A percentile compares a stretch with the other conserved stretches of the same genome.
Evolutionary conservation across 2,797 vertebrate species (phyloP).

Genomic region (Rhincodon typus): DNA sequence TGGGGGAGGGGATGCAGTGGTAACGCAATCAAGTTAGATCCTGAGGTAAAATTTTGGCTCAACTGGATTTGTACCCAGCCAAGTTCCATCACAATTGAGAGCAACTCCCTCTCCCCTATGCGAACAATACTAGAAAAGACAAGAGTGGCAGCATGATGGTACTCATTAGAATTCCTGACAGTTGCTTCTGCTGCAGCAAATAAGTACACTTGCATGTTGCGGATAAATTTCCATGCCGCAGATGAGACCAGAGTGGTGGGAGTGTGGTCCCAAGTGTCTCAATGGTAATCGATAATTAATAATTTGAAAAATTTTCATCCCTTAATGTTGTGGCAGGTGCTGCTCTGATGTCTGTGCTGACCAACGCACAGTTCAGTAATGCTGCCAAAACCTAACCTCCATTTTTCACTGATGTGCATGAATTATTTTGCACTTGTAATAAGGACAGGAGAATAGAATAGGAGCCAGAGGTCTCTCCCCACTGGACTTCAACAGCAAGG

Average conservation of each 20-base stretch:
- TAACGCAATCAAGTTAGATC: not conserved
- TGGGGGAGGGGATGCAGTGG: not conserved
- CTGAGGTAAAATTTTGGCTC: not conserved
- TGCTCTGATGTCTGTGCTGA: not conserved
- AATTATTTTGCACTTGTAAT: not conserved
- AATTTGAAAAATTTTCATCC: not conserved
- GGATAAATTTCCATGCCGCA: not conserved
- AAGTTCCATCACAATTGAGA: not conserved
- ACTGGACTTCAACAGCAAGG: not conserved
- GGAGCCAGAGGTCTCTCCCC: not conserved
- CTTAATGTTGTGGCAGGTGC: not conserved
- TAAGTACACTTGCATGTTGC: not conserved
- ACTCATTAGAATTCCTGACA: not conserved
- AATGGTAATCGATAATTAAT: not conserved
- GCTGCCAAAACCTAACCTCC: not conserved
- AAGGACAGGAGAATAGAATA: not conserved
- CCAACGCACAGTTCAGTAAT: not conserved
- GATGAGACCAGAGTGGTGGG: not conserved
- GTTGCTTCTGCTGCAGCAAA: not conserved
- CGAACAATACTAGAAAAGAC: not conserved
- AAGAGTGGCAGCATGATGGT: not conserved
- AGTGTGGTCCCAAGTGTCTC: too few relatives aligned
- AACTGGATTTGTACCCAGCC: too few relatives aligned
- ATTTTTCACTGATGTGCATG: not conserved
- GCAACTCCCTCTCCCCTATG: not conserved